A percentile compares a stretch with the other conserved stretches of the same genome.
Evolutionary conservation across 2,797 vertebrate species (phyloP).

Genomic region (Corythornis leucogaster): DNA sequence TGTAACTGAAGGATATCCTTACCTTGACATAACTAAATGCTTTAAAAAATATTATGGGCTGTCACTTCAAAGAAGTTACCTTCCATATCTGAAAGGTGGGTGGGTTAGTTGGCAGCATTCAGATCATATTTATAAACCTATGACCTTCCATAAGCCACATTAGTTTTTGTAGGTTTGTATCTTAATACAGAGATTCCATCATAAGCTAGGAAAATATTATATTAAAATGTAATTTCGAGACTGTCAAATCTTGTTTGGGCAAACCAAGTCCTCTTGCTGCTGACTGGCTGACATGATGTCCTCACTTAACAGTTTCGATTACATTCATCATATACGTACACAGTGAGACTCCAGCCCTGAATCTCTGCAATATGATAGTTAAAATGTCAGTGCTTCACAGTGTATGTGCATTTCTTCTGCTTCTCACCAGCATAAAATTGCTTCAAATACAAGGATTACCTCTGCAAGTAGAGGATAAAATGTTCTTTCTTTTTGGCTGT

Average conservation of each 20-base stretch:
- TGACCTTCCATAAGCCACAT: neutral
- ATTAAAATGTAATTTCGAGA: neutral
- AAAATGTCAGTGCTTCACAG: neutral
- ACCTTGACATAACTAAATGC: neutral
- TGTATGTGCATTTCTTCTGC: neutral
- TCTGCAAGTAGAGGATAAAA: neutral
- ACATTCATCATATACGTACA: neutral
- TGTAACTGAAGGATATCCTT: neutral
- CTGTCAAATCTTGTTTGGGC: neutral
- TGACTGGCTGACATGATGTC: neutral
- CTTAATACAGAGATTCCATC: neutral
- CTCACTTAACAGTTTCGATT: neutral
- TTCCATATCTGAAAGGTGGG: neutral
- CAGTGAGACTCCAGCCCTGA: neutral
- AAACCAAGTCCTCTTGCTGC: neutral
- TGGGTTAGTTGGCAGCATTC: neutral
- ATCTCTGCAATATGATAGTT: neutral
- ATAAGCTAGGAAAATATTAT: neutral
- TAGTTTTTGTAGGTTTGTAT: neutral
- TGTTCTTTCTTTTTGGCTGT: neutral
- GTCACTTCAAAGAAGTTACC: neutral
- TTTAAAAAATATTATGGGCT: neutral
- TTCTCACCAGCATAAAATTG: neutral
- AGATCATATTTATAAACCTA: neutral
- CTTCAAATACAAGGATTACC: neutral